phyloP scores from a whole-genome alignment of 2,888 invertebrate species.

The Drosophila sordidapex region DNA sequence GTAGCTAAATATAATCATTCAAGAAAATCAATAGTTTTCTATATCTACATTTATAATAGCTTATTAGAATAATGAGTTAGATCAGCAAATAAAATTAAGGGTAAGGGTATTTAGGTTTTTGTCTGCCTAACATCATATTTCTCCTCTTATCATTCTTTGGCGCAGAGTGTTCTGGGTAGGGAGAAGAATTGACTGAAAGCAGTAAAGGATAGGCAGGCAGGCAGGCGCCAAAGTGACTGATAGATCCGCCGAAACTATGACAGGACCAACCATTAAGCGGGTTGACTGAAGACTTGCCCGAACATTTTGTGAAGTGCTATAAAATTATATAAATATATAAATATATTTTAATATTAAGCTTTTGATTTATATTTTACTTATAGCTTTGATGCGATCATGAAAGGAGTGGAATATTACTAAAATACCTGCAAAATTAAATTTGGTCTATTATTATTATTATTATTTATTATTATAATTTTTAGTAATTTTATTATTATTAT shows the following conservation, averaged over 20 bases:
- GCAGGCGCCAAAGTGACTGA: constrained; percentile 66
- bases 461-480: too few species aligned
- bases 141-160: constrained; percentile 13
- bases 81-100: neutral
- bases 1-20: neutral
- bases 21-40: neutral
- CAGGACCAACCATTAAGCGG: constrained; percentile 39
- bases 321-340: neutral
- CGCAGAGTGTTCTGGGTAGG: constrained; percentile 5
- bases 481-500: neutral
- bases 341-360: neutral
- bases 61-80: neutral
- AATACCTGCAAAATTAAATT: neutral
- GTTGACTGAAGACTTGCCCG: constrained; percentile 12
- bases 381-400: neutral
- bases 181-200: constrained; percentile 28
- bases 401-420: neutral
- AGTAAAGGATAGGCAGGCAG: constrained; percentile 45
- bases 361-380: neutral
- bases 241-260: constrained; percentile 68
- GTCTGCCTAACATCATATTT: too few species aligned
- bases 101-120: constrained; percentile 8
- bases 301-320: neutral
- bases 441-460: neutral
- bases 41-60: neutral